A percentile compares a stretch with the other conserved stretches of the same genome.
Conservation (phyloP, 2,888 invertebrate species). For the Marasmarcha lunaedactyla region DNA sequence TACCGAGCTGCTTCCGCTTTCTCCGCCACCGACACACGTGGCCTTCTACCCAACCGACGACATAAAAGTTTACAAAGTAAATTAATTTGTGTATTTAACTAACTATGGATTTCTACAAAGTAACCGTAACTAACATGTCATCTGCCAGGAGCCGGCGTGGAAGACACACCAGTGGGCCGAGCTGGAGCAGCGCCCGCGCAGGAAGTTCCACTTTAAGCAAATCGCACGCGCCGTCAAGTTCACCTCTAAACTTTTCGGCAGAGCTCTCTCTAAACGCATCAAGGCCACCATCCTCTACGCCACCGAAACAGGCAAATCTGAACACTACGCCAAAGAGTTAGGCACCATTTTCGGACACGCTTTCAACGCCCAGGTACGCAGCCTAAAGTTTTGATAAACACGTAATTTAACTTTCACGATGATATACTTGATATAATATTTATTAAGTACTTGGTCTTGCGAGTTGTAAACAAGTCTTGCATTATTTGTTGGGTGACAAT, state of each 20-base stretch:
- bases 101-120: no score
- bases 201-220: slow-evolving; percentile 96
- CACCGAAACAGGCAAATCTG: slow-evolving; percentile 96
- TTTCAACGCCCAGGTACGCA: slow-evolving; percentile 91
- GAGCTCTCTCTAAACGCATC: slow-evolving; percentile 91
- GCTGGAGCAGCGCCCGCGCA: slow-evolving; percentile 70
- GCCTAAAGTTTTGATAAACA: not conserved
- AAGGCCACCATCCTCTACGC: slow-evolving; percentile 95
- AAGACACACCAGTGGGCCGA: slow-evolving; percentile 88
- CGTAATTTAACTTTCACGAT: not conserved
- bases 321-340: slow-evolving; percentile 91
- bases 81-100: no score
- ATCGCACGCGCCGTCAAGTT: slow-evolving; percentile 96
- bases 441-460: not conserved
- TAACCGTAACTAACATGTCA: no score
- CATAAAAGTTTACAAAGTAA: no score
- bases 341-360: slow-evolving; percentile 92
- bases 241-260: slow-evolving; percentile 94
- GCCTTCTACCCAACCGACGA: no score
- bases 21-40: no score
- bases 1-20: no score
- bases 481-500: no score
- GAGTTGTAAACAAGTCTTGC: not conserved
- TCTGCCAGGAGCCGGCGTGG: slow-evolving; percentile 94
- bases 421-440: not conserved